A percentile compares a stretch with the other conserved stretches of the same genome.
These are phyloP conservation scores for Anthopleura sola DNA, from an alignment of 64 coral and sea anemone species.

Conservation along the genomic window DNA sequence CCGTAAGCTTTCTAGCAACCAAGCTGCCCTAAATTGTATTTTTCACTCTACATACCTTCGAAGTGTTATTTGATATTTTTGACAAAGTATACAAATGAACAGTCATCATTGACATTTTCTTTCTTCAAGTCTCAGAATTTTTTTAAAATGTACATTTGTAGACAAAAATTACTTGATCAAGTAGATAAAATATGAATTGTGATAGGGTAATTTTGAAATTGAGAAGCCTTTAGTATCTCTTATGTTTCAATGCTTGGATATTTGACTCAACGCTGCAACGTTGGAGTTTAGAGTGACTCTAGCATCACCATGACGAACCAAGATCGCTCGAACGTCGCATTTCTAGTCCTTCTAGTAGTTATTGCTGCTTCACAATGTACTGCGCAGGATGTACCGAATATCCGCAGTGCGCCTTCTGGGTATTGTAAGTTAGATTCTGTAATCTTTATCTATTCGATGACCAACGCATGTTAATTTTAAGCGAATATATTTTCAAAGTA, in stretches of 20 bases:
- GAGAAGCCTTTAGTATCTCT: background rate
- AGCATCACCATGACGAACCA: too few species aligned
- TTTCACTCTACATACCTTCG: background rate
- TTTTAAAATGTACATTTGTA: background rate
- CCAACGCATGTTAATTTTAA: too few species aligned
- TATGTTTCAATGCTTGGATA: background rate
- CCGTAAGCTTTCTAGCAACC: background rate
- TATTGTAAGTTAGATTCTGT: too few species aligned
- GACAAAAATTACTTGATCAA: background rate
- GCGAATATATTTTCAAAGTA: too few species aligned
- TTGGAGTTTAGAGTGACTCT: background rate
- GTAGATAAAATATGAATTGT: background rate
- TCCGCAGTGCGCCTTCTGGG: too few species aligned
- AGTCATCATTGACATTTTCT: background rate
- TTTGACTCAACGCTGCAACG: background rate
- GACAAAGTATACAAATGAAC: background rate
- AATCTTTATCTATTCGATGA: too few species aligned
- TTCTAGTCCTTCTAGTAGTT: too few species aligned
- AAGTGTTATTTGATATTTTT: background rate
- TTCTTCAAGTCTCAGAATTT: conserved; percentile 2
- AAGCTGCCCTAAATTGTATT: background rate
- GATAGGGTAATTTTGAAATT: background rate
- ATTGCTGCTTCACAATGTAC: too few species aligned
- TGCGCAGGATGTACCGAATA: too few species aligned
- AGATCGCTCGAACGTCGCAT: too few species aligned